Evolutionary conservation across 2,888 invertebrate species (phyloP).

Genomic region (Crepidodera aurea): DNA sequence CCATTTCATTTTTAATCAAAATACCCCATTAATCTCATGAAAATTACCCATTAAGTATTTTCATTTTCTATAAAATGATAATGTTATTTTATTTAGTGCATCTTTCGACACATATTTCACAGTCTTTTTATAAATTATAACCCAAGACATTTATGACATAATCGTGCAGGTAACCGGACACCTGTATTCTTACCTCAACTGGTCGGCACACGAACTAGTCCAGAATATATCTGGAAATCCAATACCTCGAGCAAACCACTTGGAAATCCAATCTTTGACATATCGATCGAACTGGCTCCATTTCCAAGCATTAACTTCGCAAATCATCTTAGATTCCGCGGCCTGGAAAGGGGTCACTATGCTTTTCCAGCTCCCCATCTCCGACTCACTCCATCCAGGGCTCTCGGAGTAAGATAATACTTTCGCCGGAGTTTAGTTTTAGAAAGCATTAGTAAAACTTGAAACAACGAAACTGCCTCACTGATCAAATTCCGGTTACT

Average conservation of each 20-base stretch:
- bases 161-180: constrained; percentile 1
- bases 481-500: constrained; percentile 6
- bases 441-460: constrained; percentile 50
- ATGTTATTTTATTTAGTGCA: too few species aligned
- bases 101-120: too few species aligned
- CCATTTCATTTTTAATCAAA: too few species aligned
- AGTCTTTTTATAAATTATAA: too few species aligned
- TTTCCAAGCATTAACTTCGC: constrained; percentile 24
- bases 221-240: constrained; percentile 17
- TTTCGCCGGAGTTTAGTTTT: constrained; percentile 38
- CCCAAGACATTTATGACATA: too few species aligned
- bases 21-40: too few species aligned
- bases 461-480: constrained; percentile 5
- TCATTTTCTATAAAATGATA: too few species aligned
- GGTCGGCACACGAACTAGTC: not conserved
- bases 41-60: too few species aligned
- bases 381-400: not conserved
- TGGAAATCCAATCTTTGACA: constrained; percentile 32
- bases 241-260: constrained; percentile 27
- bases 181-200: not conserved
- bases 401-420: constrained; percentile 30
- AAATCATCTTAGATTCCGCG: constrained; percentile 31
- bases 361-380: not conserved
- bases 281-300: constrained; percentile 27
- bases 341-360: constrained; percentile 29